phyloP scores from a whole-genome alignment of 2,113 vertebrate species.

The Odocoileus virginianus region DNA sequence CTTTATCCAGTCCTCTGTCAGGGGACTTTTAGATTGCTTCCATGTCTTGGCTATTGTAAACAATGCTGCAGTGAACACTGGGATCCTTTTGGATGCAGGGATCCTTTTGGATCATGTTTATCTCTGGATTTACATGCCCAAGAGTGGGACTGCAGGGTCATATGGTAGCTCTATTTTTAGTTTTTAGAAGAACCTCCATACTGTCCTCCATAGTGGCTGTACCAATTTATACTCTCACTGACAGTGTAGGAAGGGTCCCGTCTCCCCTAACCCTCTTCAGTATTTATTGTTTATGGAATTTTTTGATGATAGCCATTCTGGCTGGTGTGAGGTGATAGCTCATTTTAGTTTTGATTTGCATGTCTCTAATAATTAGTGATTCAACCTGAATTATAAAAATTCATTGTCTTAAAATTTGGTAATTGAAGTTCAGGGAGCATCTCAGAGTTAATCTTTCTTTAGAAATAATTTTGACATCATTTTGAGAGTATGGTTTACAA shows the following conservation, averaged over 20 bases:
- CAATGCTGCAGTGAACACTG: background rate
- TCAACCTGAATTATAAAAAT: constrained; percentile 31
- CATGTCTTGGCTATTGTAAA: background rate
- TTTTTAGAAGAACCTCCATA: background rate
- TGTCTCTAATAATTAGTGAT: background rate
- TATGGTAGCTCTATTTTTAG: background rate
- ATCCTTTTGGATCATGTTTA: background rate
- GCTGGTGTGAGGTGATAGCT: background rate
- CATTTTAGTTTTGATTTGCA: background rate
- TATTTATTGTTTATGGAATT: background rate
- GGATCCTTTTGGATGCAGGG: no score
- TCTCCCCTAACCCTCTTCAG: background rate
- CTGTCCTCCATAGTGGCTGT: background rate
- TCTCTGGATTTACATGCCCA: background rate
- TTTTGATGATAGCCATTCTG: background rate
- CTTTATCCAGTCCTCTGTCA: background rate
- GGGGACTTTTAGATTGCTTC: background rate
- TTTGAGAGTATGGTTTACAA: constrained; percentile 31
- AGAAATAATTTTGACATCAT: constrained; percentile 33
- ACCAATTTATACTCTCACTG: background rate
- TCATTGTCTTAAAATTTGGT: constrained; percentile 27
- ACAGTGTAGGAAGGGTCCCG: background rate
- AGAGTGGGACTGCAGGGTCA: background rate
- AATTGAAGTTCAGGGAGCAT: constrained; percentile 21
- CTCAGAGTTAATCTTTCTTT: constrained; percentile 27